Evolutionary conservation across 2,797 vertebrate genomes (phyloP).

Genomic region (Lerista edwardsae): DNA sequence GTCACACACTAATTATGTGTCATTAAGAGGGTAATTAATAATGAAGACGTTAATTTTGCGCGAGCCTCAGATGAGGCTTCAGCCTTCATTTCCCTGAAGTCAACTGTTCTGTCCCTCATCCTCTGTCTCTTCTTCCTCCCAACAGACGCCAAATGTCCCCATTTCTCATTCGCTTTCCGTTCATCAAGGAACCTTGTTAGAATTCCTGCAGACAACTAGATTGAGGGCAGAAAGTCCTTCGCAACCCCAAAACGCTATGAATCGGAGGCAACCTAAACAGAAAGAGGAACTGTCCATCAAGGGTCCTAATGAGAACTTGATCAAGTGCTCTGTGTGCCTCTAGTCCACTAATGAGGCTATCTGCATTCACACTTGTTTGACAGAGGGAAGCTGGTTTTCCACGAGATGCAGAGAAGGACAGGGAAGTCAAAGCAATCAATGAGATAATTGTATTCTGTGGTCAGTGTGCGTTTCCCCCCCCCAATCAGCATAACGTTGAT

Average conservation of each 20-base stretch:
- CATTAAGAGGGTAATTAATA: not conserved
- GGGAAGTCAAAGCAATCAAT: slow-evolving; percentile 38
- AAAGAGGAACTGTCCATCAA: slow-evolving; percentile 1
- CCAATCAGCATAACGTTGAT: slow-evolving; percentile 50
- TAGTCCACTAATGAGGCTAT: slow-evolving; percentile 19
- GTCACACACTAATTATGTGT: not conserved
- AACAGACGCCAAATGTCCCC: not conserved
- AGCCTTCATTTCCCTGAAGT: not conserved
- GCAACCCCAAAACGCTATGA: not conserved
- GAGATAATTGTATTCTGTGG: slow-evolving; percentile 46
- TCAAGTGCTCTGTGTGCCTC: not conserved
- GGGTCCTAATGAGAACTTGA: slow-evolving; percentile 20
- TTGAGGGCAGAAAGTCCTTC: not conserved
- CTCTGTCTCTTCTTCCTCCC: not conserved
- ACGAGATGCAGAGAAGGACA: slow-evolving; percentile 31
- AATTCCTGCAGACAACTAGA: not conserved
- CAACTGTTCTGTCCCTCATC: not conserved
- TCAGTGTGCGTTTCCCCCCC: slow-evolving; percentile 47
- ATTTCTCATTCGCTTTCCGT: not conserved
- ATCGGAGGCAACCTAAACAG: not conserved
- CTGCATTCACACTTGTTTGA: slow-evolving; percentile 16
- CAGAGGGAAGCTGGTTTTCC: not conserved
- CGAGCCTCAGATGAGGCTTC: not conserved
- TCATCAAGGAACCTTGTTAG: slow-evolving; percentile 1
- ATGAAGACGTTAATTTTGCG: not conserved